Evolutionary conservation across 2,797 vertebrate genomes (phyloP), one percentile per base, ranked within the genome.

Genomic region (Hydrolagus colliei): DNA sequence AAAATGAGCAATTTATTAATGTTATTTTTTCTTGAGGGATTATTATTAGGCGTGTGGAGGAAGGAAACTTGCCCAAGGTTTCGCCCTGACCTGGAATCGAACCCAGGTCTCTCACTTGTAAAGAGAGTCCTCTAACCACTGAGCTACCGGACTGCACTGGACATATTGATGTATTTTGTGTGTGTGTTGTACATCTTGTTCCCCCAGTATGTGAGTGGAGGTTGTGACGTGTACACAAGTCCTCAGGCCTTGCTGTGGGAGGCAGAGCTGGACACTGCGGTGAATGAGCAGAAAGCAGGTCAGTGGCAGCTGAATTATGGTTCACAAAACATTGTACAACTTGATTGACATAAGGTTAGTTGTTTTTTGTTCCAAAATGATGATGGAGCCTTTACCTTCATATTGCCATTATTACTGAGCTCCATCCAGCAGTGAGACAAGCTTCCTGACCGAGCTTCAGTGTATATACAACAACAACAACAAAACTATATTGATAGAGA

Each of bases 241-340:
- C 35, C 32, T 16, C 32, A 84, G 10, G 63, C 79, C 67, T 32
- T 79, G 62, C 61, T 20, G 20, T 18, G 0, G 71, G 79, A 84
- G 12, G 9, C 4, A 20, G 27, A 84, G 16, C 32, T 12, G 18
- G 62, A 4, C 13, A 71, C n/a, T 16, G 41, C 6, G 1, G 79
- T 14, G 32, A 71, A 71, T 68, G 79, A 71, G 71, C 79, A 84
- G 52, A 52, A 52, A 52, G 41, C 52, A 71, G 79, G 79, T 84
- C 16, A 84, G 79, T 71, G 65, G 14, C 79, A 18, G 32, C 22
- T 18, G 8, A 27, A 3, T 52, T 65, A 79, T n/a, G 11, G n/a
- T 67, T 67, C n/a, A 9, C n/a, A 79, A 79, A 1, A 71, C 11
- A 5, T 27, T 52, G 41, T 52, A 52, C 41, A 52, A 52, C 41